Percentiles rank a stretch among this genome's conserved stretches.
Conservation (phyloP, 2,797 vertebrate genomes). For the Danio jaintianensis region DNA sequence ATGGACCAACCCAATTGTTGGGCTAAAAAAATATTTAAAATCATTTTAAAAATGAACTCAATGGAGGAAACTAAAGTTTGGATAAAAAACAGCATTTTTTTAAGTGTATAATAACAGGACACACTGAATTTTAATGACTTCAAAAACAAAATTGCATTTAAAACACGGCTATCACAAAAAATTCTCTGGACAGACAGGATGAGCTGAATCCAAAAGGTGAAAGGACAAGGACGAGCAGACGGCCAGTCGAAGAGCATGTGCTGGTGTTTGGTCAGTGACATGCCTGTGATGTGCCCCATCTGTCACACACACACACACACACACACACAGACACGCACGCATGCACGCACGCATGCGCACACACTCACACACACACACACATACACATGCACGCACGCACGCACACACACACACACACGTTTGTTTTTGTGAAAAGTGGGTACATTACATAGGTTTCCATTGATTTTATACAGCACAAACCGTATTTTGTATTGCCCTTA, state of each 20-base stretch:
- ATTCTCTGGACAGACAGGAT: conserved; percentile 13
- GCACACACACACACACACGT: conserved; percentile 19
- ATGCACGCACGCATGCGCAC: conserved; percentile 18
- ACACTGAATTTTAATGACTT: not conserved
- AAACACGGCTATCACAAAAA: not conserved
- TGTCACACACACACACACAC: conserved; percentile 49
- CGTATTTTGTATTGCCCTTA: too few species aligned
- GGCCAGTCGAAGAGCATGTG: conserved; percentile 57
- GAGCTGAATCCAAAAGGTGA: conserved; percentile 28
- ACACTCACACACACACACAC: conserved; percentile 21
- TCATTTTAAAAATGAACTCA: too few species aligned
- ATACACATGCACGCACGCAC: conserved; percentile 28
- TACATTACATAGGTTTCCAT: too few species aligned
- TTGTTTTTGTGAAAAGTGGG: too few species aligned
- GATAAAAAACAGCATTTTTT: not conserved
- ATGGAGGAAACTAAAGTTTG: too few species aligned
- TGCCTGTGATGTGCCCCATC: conserved; percentile 57
- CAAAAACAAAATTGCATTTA: not conserved
- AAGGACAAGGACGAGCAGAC: conserved; percentile 52
- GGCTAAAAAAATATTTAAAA: too few species aligned
- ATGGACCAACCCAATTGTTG: too few species aligned
- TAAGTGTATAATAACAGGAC: not conserved
- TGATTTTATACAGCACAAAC: too few species aligned
- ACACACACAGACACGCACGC: conserved; percentile 21
- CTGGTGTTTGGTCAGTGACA: conserved; percentile 57